These are phyloP conservation scores for Theretra japonica DNA, from an alignment of 2,888 invertebrate species.

Conservation along the genomic window DNA sequence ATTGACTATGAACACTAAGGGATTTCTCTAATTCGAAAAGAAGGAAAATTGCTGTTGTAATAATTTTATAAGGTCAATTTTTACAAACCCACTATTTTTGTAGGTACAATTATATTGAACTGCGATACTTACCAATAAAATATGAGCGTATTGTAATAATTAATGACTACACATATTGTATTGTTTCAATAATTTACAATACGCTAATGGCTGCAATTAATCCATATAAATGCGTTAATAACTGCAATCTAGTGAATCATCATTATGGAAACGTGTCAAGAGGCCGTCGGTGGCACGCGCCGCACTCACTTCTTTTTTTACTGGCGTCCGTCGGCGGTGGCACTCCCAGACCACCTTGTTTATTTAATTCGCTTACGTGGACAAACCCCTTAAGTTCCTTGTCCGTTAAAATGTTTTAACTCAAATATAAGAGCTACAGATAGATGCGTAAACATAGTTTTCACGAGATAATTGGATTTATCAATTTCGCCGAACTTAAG, in stretches of 20 bases:
- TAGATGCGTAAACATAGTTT: conserved; percentile 17
- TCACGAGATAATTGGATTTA: conserved; percentile 51
- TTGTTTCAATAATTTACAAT: neutral
- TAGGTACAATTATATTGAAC: neutral
- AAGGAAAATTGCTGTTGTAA: neutral
- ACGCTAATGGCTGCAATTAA: conserved; percentile 44
- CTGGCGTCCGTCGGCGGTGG: conserved; percentile 32
- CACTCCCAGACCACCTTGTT: conserved; percentile 46
- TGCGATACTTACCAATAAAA: neutral
- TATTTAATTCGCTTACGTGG: conserved; percentile 52
- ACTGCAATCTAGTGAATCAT: conserved; percentile 65
- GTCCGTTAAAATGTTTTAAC: neutral
- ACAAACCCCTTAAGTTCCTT: neutral
- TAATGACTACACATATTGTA: neutral
- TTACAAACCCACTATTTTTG: neutral
- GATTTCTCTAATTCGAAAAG: neutral
- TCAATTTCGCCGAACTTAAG: conserved; percentile 49
- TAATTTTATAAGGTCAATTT: neutral
- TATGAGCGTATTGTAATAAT: neutral
- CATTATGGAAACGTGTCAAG: conserved; percentile 72
- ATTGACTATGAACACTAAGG: neutral
- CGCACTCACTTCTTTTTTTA: conserved; percentile 42
- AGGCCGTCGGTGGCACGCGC: conserved; percentile 56
- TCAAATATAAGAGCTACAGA: neutral
- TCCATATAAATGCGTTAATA: conserved; percentile 59